Percentiles rank a stretch among this genome's conserved stretches.
phyloP scores from a whole-genome alignment of 2,113 vertebrate genomes.

The Epinephelus cyanopodus region DNA sequence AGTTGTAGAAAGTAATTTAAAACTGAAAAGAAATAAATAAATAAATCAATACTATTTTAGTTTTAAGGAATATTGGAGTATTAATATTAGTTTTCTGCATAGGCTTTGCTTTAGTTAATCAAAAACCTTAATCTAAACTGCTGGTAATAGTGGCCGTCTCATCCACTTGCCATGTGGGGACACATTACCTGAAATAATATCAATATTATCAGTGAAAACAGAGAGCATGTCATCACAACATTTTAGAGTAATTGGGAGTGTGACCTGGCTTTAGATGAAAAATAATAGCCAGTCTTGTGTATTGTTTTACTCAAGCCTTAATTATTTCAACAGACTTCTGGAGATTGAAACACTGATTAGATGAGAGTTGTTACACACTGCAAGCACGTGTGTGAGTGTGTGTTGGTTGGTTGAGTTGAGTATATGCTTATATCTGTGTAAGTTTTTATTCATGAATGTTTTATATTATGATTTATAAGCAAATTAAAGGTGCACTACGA shows the following conservation, averaged over 20 bases:
- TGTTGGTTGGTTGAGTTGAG: neutral
- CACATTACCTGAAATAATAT: slow-evolving; percentile 75
- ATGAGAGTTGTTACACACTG: neutral
- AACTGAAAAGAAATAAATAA: too few relatives aligned
- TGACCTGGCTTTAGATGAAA: slow-evolving; percentile 70
- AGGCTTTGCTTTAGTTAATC: neutral
- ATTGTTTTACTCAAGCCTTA: slow-evolving; percentile 68
- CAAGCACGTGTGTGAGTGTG: neutral
- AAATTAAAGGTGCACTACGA: neutral
- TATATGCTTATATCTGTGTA: neutral
- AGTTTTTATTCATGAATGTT: neutral
- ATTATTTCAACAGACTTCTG: slow-evolving; percentile 72
- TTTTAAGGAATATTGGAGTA: too few relatives aligned
- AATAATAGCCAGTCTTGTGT: slow-evolving; percentile 55
- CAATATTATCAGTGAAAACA: slow-evolving; percentile 81
- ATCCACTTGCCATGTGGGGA: slow-evolving; percentile 25
- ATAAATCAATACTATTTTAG: too few relatives aligned
- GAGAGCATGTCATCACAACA: slow-evolving; percentile 70
- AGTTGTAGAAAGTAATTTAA: too few relatives aligned
- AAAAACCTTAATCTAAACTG: slow-evolving; percentile 7
- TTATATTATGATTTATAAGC: too few relatives aligned
- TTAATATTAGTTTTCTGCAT: too few relatives aligned
- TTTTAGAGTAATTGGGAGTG: slow-evolving; percentile 78
- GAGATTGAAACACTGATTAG: slow-evolving; percentile 58
- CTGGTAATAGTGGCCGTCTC: slow-evolving; percentile 30